Evolutionary conservation across 1,140 invertebrate genomes (phyloP), one percentile per base, ranked within the genome.

Genomic region (Drosophila seguyi): DNA sequence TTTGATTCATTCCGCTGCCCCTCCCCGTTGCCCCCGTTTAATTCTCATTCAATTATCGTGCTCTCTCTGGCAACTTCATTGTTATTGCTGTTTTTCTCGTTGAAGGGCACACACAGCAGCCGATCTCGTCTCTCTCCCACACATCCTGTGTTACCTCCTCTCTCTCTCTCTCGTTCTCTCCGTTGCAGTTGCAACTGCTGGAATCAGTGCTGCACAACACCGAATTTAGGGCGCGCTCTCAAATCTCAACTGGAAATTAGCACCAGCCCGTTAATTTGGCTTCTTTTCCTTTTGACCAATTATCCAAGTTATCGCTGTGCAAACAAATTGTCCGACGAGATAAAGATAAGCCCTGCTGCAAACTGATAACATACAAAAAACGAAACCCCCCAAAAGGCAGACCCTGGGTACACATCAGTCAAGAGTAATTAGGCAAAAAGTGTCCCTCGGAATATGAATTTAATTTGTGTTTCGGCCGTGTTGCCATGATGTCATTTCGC

Each of bases 401-500:
- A 38, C 25, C 62, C 4, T 2, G 41, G 10, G 62, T 55, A 63
- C 47, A 42, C 67, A 72, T 72, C 52, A 38, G 65, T 55, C 68
- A 72, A 71, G 42, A 31, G 52, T 55, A 72, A 72, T 74, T 74
- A 74, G 65, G 63, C 41, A 34, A 47, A 73, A 61, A 74, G 27
- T 73, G 68, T 62, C 73, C 45, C 55, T 67, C 36, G n/a, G 48
- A 66, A 45, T 55, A 55, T 41, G 60, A 75, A 66, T 66, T 66
- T 53, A 58, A 58, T 66, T 52, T 65, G 29, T 48, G 38, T 73
- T 59, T 73, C 20, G 65, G 34, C 62, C 48, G 63, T 25, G n/a
- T 48, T 38, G 13, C 52, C 75, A 84, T 86, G 82, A 86, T 86
- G 82, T 86, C 82, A 86, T 78, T 42, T 44, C 18, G 58, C 47